Percentiles rank a stretch among this genome's conserved stretches.
Evolutionary conservation across 2,797 vertebrate species (phyloP).

Genomic region (Phyllotis vaccarum): DNA sequence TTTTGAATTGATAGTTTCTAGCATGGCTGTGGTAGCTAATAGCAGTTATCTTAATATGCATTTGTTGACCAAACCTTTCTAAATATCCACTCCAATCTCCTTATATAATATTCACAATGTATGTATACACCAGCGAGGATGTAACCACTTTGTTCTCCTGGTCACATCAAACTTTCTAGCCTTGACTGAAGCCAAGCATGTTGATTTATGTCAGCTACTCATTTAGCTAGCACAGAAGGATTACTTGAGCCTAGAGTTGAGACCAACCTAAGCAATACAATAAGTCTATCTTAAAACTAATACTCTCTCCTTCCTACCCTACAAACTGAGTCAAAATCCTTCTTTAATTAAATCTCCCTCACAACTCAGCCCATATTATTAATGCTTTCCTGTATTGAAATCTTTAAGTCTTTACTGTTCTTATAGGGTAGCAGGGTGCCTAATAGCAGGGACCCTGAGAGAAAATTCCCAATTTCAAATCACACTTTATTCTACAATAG

Average conservation of each 20-base stretch:
- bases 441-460: not conserved
- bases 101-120: not conserved
- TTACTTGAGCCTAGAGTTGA: not conserved
- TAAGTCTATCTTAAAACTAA: not conserved
- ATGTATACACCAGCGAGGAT: not conserved
- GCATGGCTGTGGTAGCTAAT: not conserved
- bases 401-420: not conserved
- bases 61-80: conserved; percentile 10
- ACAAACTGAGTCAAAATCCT: conserved; percentile 3
- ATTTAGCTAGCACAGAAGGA: not conserved
- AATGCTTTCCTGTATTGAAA: not conserved
- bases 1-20: conserved; percentile 9
- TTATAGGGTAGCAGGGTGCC: not conserved
- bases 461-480: not conserved
- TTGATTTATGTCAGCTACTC: not conserved
- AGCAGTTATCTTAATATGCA: not conserved
- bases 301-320: not conserved
- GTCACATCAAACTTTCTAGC: not conserved
- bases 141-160: conserved; percentile 2
- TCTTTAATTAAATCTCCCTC: not conserved
- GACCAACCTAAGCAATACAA: not conserved
- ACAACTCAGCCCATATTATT: not conserved
- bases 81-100: not conserved
- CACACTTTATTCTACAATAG: not conserved
- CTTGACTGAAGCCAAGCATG: not conserved